Conservation (phyloP, 2,797 vertebrate species). For the Lemur catta region DNA sequence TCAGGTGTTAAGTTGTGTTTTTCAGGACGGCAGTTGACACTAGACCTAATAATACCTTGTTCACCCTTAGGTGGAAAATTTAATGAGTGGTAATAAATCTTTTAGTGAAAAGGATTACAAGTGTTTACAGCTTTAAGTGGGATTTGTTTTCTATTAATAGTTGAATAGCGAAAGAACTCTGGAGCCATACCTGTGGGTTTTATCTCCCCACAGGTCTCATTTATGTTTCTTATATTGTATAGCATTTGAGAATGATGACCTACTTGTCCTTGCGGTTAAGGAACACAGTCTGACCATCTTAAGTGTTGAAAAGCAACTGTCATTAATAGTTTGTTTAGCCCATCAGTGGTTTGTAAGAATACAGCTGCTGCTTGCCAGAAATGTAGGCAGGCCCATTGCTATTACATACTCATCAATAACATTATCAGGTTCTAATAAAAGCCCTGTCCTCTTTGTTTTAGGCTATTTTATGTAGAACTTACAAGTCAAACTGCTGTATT, state of each 20-base stretch:
- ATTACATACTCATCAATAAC: constrained; percentile 71
- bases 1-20: constrained; percentile 32
- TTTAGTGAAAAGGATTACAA: background rate
- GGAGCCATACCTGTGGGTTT: constrained; percentile 74
- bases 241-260: constrained; percentile 78
- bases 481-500: constrained; percentile 39
- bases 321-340: constrained; percentile 83
- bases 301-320: constrained; percentile 78
- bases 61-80: background rate
- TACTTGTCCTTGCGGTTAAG: constrained; percentile 82
- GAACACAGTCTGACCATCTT: constrained; percentile 74
- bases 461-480: background rate
- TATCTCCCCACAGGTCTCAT: constrained; percentile 54
- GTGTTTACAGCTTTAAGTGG: constrained; percentile 30
- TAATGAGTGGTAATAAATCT: constrained; percentile 40
- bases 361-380: constrained; percentile 68
- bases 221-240: constrained; percentile 68
- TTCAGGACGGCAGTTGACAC: background rate
- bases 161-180: constrained; percentile 29
- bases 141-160: constrained; percentile 73
- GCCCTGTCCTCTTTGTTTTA: constrained; percentile 30
- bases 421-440: constrained; percentile 52
- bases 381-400: constrained; percentile 52
- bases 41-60: background rate
- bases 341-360: constrained; percentile 78